A percentile compares a stretch with the other conserved stretches of the same genome.
Conservation (phyloP, 2,888 invertebrate species). For the Aelia acuminata region DNA sequence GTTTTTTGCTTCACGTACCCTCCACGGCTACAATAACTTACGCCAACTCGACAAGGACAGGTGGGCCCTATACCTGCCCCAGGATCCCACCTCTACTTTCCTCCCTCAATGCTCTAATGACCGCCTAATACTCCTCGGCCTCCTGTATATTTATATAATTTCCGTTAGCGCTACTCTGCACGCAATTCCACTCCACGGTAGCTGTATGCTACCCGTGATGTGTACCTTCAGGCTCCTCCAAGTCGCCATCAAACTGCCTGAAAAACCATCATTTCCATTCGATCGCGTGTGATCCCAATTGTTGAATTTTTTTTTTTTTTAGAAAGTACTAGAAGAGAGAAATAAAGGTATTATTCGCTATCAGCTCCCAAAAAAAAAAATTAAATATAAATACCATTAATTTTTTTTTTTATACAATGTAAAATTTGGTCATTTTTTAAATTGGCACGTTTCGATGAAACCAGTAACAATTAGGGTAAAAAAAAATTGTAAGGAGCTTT, state of each 20-base stretch:
- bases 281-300: not conserved
- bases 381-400: too few species aligned
- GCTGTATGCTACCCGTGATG: constrained; percentile 41
- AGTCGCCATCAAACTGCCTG: not conserved
- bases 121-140: constrained; percentile 43
- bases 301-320: too few species aligned
- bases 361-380: too few species aligned
- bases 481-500: too few species aligned
- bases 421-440: too few species aligned
- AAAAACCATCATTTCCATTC: not conserved
- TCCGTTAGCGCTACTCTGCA: constrained; percentile 7
- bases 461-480: too few species aligned
- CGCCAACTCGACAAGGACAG: constrained; percentile 62
- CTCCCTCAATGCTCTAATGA: constrained; percentile 56
- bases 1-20: constrained; percentile 16
- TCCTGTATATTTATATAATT: constrained; percentile 41
- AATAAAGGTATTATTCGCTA: too few species aligned
- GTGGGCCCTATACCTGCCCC: constrained; percentile 56
- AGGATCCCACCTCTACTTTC: constrained; percentile 23
- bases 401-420: too few species aligned
- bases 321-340: too few species aligned
- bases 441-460: too few species aligned
- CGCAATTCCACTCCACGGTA: constrained; percentile 50
- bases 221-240: not conserved
- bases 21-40: constrained; percentile 61